Conservation (phyloP, 2,113 vertebrate species). For the Rhabdornis inornatus region DNA sequence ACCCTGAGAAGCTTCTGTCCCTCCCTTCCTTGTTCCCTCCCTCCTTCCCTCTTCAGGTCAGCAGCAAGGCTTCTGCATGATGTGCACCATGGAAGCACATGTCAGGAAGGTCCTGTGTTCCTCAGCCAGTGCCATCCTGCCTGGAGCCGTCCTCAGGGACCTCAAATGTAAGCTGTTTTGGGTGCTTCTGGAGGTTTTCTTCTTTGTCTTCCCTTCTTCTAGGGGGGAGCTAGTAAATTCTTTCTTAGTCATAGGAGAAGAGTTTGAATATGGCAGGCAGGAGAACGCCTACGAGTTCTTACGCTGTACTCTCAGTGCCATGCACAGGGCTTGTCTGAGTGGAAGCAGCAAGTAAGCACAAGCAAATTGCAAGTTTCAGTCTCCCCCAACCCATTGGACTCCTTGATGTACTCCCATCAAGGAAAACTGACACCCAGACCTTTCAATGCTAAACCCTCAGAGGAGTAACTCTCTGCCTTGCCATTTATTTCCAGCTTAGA, state of each 20-base stretch:
- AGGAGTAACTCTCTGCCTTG: background rate
- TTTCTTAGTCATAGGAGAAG: slow-evolving; percentile 83
- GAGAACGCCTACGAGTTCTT: slow-evolving; percentile 90
- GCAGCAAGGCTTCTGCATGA: background rate
- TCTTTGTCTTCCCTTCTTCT: background rate
- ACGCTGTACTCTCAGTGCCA: slow-evolving; percentile 86
- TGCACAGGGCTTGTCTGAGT: slow-evolving; percentile 90
- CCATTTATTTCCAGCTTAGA: slow-evolving; percentile 75
- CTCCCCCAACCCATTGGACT: fast-evolving
- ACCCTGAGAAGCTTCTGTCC: background rate
- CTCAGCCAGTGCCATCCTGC: background rate
- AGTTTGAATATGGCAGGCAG: slow-evolving; percentile 87
- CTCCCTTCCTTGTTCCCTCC: background rate
- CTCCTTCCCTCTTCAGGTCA: background rate
- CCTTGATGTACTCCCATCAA: background rate
- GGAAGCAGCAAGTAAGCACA: slow-evolving; percentile 77
- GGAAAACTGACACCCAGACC: background rate
- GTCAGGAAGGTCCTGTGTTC: background rate
- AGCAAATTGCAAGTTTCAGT: fast-evolving
- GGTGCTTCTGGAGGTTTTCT: background rate
- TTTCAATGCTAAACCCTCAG: background rate
- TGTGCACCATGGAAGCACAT: background rate
- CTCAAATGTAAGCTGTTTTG: background rate
- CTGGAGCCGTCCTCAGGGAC: background rate
- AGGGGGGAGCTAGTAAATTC: background rate